phyloP scores from a whole-genome alignment of 2,113 vertebrate genomes.

The Papio anubis region DNA sequence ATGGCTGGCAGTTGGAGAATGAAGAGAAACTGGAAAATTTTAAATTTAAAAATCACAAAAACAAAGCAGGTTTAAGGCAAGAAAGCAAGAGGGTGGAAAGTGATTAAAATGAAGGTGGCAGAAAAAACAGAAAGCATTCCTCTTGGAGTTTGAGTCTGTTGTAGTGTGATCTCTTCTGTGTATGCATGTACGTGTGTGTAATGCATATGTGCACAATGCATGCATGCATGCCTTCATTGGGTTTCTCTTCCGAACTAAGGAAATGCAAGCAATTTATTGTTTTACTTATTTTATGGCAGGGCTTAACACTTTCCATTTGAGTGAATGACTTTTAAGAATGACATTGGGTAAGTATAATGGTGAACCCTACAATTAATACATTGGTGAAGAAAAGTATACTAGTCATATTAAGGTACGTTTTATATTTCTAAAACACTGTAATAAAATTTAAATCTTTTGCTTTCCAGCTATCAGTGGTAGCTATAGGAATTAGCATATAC shows the following conservation, averaged over 20 bases:
- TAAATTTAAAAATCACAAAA: not conserved
- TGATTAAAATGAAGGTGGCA: not conserved
- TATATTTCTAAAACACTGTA: not conserved
- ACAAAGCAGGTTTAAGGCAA: not conserved
- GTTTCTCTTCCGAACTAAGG: not conserved
- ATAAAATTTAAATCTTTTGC: constrained; percentile 33
- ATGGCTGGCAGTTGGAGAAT: not conserved
- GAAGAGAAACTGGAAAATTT: not conserved
- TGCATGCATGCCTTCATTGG: not conserved
- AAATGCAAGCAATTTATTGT: not conserved
- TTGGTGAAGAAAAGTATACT: not conserved
- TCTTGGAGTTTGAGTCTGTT: not conserved
- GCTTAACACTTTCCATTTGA: not conserved
- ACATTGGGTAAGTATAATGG: not conserved
- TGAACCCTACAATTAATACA: not conserved
- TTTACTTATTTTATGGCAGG: not conserved
- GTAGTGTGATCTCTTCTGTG: fast-evolving
- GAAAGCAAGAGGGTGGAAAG: not conserved
- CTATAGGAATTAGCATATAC: constrained; percentile 92
- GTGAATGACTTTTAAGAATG: not conserved
- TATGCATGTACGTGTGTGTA: fast-evolving
- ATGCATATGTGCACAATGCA: fast-evolving
- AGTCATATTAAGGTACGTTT: not conserved
- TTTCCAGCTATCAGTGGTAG: constrained; percentile 90
- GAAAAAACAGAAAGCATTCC: not conserved